These are phyloP conservation scores for Apis mellifera DNA, from an alignment of 1,140 invertebrate species.

Conservation along the genomic window DNA sequence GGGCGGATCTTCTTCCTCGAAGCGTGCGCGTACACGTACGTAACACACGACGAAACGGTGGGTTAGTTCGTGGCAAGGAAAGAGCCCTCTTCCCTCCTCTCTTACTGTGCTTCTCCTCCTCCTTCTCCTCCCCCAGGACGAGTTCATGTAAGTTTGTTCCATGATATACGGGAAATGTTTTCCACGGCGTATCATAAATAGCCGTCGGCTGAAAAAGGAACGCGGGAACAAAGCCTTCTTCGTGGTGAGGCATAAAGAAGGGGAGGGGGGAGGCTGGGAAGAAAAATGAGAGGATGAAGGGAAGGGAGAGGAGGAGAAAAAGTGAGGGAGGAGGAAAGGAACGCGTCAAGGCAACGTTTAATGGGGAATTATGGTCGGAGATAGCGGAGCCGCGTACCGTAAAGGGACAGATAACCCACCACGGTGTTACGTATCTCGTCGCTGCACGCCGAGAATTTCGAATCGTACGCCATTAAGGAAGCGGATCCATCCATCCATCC, in stretches of 20 bases:
- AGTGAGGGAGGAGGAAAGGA: neutral
- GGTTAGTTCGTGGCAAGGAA: slow-evolving; percentile 10
- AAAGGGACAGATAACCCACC: slow-evolving; percentile 54
- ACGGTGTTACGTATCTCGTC: slow-evolving; percentile 42
- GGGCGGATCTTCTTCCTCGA: neutral
- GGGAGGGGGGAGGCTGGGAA: neutral
- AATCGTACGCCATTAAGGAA: neutral
- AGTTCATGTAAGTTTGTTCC: slow-evolving; percentile 73
- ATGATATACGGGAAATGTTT: slow-evolving; percentile 79
- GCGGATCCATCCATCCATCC: too few relatives aligned
- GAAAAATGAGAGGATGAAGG: neutral
- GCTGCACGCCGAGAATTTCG: slow-evolving; percentile 45
- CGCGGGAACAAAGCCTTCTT: slow-evolving; percentile 42
- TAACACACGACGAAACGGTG: neutral
- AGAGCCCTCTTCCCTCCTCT: neutral
- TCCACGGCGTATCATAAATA: slow-evolving; percentile 77
- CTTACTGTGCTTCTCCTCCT: neutral
- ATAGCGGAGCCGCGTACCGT: slow-evolving; percentile 46
- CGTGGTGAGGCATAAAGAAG: neutral
- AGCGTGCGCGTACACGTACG: neutral
- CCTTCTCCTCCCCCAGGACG: slow-evolving; percentile 57
- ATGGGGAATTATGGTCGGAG: slow-evolving; percentile 74
- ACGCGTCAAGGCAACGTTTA: slow-evolving; percentile 65
- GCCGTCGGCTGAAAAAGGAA: slow-evolving; percentile 62
- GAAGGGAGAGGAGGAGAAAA: neutral